Evolutionary conservation across 1,140 invertebrate genomes (phyloP), one percentile per base, ranked within the genome.

Genomic region (Drosophila parvula): DNA sequence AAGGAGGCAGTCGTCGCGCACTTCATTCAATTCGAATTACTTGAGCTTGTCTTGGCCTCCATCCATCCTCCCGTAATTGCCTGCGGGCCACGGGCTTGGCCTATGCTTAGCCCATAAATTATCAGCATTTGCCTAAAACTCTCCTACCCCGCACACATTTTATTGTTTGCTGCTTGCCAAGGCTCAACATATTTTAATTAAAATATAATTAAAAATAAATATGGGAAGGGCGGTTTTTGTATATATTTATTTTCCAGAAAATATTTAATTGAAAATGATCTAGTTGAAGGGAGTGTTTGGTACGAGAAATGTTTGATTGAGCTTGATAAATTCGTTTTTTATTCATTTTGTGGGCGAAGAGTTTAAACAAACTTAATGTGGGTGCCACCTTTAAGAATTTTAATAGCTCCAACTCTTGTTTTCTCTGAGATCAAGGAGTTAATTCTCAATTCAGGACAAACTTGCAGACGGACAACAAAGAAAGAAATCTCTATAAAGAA

Each of bases 11-110:
- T 58, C 58, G 74, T 58, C 58, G 65, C 71, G 65, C 65, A 76
- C 74, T 90, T 90, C 85, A 89, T 89, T 89, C 84, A 89, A 89
- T 89, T 90, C 80, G 73, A 71, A 89, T 90, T 84, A 80, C 84
- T 78, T 80, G 61, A 75, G 73, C 60, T 47, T 45, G 41, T 74
- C 60, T 75, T 63, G 63, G 30, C 32, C 28, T n/a, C 41, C 36
- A 59, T 32, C 44, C 28, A 18, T 22, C 8, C 61, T 18, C 30
- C 57, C 11, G 56, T 55, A 78, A 78, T 78, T 78, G 73, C 62
- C 74, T 32, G 16, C 7, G 38, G 43, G 69, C 34, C n/a, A 10
- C 34, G 45, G 16, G 16, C 30, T 8, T 32, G 43, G 41, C 27
- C 56, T 28, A 43, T 28, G 48, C 28, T 44, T 50, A 58, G 57